Percentiles rank a stretch among this genome's conserved stretches.
phyloP scores from a whole-genome alignment of 2,888 invertebrate species.

The Watsonalla cultraria region DNA sequence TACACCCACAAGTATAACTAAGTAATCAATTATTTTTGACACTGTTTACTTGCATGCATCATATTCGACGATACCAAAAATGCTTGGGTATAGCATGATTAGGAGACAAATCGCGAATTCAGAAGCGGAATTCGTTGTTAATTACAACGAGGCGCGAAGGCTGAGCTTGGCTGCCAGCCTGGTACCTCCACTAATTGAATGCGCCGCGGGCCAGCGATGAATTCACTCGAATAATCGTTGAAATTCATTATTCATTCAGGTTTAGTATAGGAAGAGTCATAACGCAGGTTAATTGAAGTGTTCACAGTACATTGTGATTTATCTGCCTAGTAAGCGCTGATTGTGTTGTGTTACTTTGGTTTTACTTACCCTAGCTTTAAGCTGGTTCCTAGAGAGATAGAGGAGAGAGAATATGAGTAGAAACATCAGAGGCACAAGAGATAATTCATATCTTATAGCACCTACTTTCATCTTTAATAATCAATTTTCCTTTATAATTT shows the following conservation, averaged over 20 bases:
- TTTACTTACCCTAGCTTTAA: no score
- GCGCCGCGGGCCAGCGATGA: constrained; percentile 34
- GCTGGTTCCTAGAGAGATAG: no score
- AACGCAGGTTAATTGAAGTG: constrained; percentile 25
- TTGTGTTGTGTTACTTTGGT: no score
- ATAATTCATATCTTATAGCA: no score
- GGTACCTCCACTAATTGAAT: constrained; percentile 40
- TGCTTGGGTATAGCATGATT: background rate
- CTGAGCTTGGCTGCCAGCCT: constrained; percentile 8
- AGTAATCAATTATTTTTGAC: no score
- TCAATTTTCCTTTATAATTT: no score
- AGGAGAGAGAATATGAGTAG: no score
- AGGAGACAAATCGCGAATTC: constrained; percentile 27
- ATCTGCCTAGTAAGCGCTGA: background rate
- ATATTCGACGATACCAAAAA: background rate
- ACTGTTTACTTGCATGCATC: background rate
- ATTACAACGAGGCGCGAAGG: constrained; percentile 37
- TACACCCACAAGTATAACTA: no score
- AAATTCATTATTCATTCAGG: constrained; percentile 37
- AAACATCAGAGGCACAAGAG: no score
- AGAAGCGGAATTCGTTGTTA: constrained; percentile 43
- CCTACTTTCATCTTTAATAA: no score
- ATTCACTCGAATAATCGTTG: constrained; percentile 32
- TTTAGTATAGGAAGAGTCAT: constrained; percentile 7
- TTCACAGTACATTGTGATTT: constrained; percentile 21